Evolutionary conservation across 2,113 vertebrate genomes (phyloP).

Genomic region (Donacobius atricapilla): DNA sequence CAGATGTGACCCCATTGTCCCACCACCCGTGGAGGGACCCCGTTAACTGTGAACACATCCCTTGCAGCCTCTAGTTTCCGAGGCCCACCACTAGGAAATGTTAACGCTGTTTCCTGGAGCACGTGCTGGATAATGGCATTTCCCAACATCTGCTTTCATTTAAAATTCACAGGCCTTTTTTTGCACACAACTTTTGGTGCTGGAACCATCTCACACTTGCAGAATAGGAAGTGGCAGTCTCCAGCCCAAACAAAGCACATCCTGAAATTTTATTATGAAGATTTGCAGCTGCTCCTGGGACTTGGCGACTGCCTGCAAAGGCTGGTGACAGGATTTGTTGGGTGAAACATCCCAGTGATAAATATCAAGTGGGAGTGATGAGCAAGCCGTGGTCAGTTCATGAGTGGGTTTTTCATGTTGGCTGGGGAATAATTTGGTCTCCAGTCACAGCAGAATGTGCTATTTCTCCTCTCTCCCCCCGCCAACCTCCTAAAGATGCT

Average conservation of each 20-base stretch:
- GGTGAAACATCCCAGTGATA: constrained; percentile 39
- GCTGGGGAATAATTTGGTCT: constrained; percentile 15
- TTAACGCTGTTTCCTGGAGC: constrained; percentile 14
- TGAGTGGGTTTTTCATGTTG: constrained; percentile 15
- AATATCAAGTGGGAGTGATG: constrained; percentile 54
- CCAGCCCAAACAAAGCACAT: constrained; percentile 73
- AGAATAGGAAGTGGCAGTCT: constrained; percentile 33
- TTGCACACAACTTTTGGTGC: background rate
- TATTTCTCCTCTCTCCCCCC: background rate
- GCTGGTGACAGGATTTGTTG: constrained; percentile 76
- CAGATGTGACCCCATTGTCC: background rate
- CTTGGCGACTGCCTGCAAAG: constrained; percentile 67
- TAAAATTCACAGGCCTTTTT: constrained; percentile 8
- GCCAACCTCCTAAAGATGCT: background rate
- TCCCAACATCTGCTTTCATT: constrained; percentile 59
- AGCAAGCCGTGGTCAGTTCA: constrained; percentile 56
- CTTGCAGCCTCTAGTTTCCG: background rate
- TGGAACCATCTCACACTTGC: constrained; percentile 44
- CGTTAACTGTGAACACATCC: background rate
- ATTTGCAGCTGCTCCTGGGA: constrained; percentile 87
- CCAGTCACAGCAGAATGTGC: background rate
- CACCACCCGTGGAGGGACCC: background rate
- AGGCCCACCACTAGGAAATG: background rate
- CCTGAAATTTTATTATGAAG: constrained; percentile 79
- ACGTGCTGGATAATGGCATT: background rate